Conservation (phyloP, 2,797 vertebrate species). For the Coregonus suidteri region DNA sequence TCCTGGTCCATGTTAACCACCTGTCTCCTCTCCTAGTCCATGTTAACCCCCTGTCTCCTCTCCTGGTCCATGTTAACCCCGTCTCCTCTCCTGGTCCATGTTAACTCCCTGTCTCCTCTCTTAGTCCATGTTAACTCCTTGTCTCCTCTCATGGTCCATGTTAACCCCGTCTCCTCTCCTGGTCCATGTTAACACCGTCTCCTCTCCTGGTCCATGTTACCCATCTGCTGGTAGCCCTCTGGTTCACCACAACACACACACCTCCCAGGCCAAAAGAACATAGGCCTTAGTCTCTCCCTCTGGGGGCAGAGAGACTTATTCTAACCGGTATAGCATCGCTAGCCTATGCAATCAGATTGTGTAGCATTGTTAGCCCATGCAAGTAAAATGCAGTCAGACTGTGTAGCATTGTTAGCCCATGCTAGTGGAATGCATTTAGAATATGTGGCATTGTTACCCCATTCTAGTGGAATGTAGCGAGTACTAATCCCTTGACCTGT, state of each 20-base stretch:
- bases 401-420: constrained; percentile 4
- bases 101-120: neutral
- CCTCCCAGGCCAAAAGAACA: neutral
- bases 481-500: constrained; percentile 9
- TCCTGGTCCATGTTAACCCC: too few relatives aligned
- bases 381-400: neutral
- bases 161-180: neutral
- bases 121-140: neutral
- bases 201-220: neutral
- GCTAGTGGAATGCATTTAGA: constrained; percentile 8
- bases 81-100: neutral
- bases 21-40: neutral
- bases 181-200: neutral
- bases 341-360: neutral
- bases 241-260: neutral
- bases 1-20: neutral
- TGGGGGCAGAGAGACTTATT: neutral
- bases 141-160: neutral
- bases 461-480: constrained; percentile 14
- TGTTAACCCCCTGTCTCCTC: neutral
- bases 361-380: neutral
- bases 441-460: constrained; percentile 31
- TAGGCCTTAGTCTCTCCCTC: neutral
- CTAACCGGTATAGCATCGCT: neutral
- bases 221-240: neutral